Conservation (phyloP, 2,797 vertebrate genomes). For the Spizella passerina region DNA sequence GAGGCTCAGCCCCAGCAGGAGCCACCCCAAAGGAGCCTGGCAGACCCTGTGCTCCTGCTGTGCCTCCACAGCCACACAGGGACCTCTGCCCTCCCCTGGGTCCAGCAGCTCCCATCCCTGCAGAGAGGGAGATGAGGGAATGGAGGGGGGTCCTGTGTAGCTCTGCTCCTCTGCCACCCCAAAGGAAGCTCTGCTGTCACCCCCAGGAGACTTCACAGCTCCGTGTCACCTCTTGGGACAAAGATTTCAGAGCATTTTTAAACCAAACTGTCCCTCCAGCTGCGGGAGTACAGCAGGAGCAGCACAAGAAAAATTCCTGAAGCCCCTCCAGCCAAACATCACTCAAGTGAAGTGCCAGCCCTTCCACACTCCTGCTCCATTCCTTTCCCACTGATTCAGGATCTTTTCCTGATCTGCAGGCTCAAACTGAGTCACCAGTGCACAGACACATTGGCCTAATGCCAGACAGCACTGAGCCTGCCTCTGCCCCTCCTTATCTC, state of each 20-base stretch:
- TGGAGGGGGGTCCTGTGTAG: rapidly evolving
- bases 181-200: background rate
- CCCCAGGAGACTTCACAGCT: background rate
- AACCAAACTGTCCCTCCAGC: background rate
- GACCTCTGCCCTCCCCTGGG: background rate
- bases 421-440: background rate
- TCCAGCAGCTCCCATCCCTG: background rate
- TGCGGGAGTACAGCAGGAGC: background rate
- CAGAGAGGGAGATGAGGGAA: background rate
- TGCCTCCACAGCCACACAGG: background rate
- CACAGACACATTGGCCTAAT: background rate
- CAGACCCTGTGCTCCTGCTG: background rate
- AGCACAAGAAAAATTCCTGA: background rate
- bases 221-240: background rate
- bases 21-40: background rate
- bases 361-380: background rate
- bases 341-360: background rate
- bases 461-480: background rate
- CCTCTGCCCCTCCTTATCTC: background rate
- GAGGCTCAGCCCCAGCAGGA: background rate
- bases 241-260: background rate
- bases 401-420: rapidly evolving
- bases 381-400: background rate
- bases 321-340: background rate
- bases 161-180: background rate